phyloP scores from a whole-genome alignment of 1,140 invertebrate genomes.

The Archivesica marissinica region DNA sequence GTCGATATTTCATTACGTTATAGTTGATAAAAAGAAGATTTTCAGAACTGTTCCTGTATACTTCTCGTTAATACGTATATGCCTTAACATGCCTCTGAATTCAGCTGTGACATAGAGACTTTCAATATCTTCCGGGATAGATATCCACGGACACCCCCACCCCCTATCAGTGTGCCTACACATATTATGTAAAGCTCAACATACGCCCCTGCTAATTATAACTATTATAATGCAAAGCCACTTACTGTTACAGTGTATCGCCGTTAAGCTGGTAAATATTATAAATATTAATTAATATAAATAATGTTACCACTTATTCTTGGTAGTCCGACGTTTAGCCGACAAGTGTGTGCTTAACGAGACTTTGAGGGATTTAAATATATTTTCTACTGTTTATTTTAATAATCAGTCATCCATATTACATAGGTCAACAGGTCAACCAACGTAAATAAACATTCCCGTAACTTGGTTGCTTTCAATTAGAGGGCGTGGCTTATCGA shows the following conservation, averaged over 20 bases:
- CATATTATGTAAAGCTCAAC: too few species aligned
- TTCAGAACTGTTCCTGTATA: too few species aligned
- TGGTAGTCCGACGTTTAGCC: not conserved
- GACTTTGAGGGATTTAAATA: conserved; percentile 11
- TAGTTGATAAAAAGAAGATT: too few species aligned
- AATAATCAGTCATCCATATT: conserved; percentile 34
- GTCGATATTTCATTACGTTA: too few species aligned
- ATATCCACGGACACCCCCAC: too few species aligned
- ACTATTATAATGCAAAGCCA: not conserved
- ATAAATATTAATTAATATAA: not conserved
- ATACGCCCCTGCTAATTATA: not conserved
- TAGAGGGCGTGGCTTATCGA: not conserved
- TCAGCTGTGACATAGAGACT: too few species aligned
- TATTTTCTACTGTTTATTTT: conserved; percentile 11
- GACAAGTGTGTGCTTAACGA: not conserved
- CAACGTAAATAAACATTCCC: conserved; percentile 44
- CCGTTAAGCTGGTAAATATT: not conserved
- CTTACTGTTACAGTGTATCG: not conserved
- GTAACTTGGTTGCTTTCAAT: not conserved
- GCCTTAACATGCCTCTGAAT: too few species aligned
- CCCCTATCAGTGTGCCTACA: too few species aligned
- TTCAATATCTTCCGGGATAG: too few species aligned
- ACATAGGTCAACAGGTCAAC: conserved; percentile 22
- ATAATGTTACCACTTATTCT: not conserved
- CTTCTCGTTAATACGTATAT: too few species aligned